Percentiles rank a stretch among this genome's conserved stretches.
Conservation (phyloP, 2,888 invertebrate species). For the Rhagophthalmus giganteus region DNA sequence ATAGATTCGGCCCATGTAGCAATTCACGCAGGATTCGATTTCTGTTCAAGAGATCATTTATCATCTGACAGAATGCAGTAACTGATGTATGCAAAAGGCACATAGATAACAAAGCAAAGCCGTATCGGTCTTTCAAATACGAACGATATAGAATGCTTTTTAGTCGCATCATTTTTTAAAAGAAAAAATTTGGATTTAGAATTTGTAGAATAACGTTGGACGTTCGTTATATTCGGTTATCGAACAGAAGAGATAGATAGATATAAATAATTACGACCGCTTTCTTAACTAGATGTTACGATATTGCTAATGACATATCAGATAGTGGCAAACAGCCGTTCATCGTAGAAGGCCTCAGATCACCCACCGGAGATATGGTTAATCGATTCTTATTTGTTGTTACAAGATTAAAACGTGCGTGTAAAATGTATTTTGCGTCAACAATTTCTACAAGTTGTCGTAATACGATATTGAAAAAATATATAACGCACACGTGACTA, state of each 20-base stretch:
- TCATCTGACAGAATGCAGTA: conserved; percentile 51
- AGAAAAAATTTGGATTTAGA: background rate
- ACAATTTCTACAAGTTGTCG: too few relatives aligned
- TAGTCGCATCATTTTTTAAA: background rate
- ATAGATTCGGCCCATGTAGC: conserved; percentile 47
- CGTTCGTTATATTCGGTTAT: too few relatives aligned
- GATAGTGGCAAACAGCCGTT: conserved; percentile 40
- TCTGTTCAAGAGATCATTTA: conserved; percentile 56
- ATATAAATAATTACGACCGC: conserved; percentile 25
- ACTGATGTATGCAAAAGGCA: conserved; percentile 46
- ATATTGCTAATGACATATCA: conserved; percentile 48
- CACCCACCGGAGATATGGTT: conserved; percentile 41
- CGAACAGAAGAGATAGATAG: too few relatives aligned
- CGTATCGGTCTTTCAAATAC: conserved; percentile 29
- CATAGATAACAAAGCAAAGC: conserved; percentile 42
- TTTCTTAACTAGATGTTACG: conserved; percentile 44
- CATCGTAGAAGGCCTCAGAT: too few relatives aligned
- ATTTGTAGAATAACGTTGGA: too few relatives aligned
- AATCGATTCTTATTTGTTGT: conserved; percentile 48
- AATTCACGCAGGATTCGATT: conserved; percentile 53
- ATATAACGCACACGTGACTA: too few relatives aligned
- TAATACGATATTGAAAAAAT: too few relatives aligned
- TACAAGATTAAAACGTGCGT: conserved; percentile 45
- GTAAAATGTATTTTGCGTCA: conserved; percentile 24
- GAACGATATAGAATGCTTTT: background rate